phyloP scores from a whole-genome alignment of 2,888 invertebrate genomes.

The Drosophila cognata region DNA sequence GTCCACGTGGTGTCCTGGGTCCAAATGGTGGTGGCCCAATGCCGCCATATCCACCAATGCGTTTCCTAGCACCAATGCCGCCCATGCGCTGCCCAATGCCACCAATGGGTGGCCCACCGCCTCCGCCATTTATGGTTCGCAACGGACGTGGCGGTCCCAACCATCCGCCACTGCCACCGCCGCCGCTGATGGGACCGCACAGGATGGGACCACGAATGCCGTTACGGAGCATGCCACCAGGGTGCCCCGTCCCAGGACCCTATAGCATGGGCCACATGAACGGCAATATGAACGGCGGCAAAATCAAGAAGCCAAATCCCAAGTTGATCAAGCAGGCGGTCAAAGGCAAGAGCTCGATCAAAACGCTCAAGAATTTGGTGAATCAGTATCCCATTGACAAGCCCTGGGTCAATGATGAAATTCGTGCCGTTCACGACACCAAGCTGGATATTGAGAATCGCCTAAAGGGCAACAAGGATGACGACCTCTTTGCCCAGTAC shows the following conservation, averaged over 20 bases:
- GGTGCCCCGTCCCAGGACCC: constrained; percentile 35
- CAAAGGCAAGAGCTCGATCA: constrained; percentile 81
- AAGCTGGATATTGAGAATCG: constrained; percentile 86
- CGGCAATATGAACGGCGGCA: constrained; percentile 64
- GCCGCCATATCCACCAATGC: constrained; percentile 70
- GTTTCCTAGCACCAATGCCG: constrained; percentile 75
- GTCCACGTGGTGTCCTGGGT: constrained; percentile 46
- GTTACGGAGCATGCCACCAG: constrained; percentile 66
- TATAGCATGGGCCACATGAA: constrained; percentile 53
- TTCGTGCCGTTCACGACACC: constrained; percentile 86
- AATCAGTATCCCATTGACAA: constrained; percentile 86
- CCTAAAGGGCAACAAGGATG: constrained; percentile 85
- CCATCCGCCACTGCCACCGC: constrained; percentile 66
- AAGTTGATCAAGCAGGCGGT: constrained; percentile 74
- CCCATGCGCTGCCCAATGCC: constrained; percentile 73
- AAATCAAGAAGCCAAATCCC: constrained; percentile 79
- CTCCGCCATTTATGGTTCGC: constrained; percentile 76
- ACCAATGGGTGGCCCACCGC: constrained; percentile 68
- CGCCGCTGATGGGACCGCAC: constrained; percentile 66
- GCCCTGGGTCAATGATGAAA: constrained; percentile 87
- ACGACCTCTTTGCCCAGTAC: constrained; percentile 87
- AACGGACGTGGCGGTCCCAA: constrained; percentile 71
- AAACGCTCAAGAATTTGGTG: constrained; percentile 83
- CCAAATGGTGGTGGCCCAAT: constrained; percentile 59
- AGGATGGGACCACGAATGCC: constrained; percentile 68